A percentile compares a stretch with the other conserved stretches of the same genome.
Evolutionary conservation across 1,140 invertebrate species (phyloP).

Genomic region (Oreohelix idahoensis): DNA sequence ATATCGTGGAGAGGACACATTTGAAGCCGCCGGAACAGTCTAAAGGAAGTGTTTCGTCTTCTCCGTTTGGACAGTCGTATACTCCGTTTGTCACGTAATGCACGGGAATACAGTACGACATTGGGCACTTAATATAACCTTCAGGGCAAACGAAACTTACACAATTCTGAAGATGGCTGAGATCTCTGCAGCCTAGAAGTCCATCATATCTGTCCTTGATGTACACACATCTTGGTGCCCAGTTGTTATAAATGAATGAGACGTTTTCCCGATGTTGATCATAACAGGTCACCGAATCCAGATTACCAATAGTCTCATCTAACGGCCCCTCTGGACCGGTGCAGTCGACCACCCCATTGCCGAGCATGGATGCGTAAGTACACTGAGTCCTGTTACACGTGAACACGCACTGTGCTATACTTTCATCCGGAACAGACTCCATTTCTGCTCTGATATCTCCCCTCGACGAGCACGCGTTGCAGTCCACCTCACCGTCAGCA

Average conservation of each 20-base stretch:
- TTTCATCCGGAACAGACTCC: not conserved
- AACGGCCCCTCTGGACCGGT: conserved; percentile 17
- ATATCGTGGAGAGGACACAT: not conserved
- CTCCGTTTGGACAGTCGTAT: conserved; percentile 18
- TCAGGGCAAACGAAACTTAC: conserved; percentile 14
- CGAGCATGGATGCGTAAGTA: not conserved
- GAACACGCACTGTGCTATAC: conserved; percentile 15
- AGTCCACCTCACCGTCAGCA: conserved; percentile 19
- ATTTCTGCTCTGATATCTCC: conserved; percentile 12
- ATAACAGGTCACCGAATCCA: not conserved
- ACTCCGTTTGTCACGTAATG: conserved; percentile 14
- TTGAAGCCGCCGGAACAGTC: conserved; percentile 16
- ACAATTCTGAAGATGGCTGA: conserved; percentile 18
- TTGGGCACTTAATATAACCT: conserved; percentile 23
- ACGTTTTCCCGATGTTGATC: not conserved
- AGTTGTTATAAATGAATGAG: conserved; percentile 15
- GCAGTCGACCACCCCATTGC: conserved; percentile 16
- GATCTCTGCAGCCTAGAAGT: conserved; percentile 9
- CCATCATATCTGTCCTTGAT: conserved; percentile 28
- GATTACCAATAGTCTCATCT: not conserved
- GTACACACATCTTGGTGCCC: conserved; percentile 29
- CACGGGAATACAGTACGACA: conserved; percentile 13
- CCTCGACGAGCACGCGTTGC: conserved; percentile 10
- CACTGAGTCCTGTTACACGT: conserved; percentile 27
- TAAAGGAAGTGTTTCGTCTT: conserved; percentile 11